phyloP scores from a whole-genome alignment of 2,113 vertebrate species.

The Hydrolagus affinis region DNA sequence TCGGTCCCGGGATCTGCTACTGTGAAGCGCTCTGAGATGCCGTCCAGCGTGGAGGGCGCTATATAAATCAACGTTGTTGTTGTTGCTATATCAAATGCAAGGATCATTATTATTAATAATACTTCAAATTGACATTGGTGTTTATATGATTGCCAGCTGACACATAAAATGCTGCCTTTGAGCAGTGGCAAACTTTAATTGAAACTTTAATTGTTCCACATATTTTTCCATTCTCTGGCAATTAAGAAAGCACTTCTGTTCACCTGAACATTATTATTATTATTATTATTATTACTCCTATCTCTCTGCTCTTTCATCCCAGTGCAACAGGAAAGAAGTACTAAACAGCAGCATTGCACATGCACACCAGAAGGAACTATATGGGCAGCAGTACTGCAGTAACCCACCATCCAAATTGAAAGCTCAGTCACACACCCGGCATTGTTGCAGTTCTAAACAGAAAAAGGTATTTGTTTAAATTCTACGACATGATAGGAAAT shows the following conservation, averaged over 20 bases:
- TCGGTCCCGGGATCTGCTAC: no score
- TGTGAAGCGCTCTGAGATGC: no score
- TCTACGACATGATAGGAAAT: not conserved
- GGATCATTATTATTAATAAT: no score
- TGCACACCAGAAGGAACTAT: not conserved
- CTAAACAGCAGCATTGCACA: constrained; percentile 1
- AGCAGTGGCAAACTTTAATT: not conserved
- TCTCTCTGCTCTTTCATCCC: not conserved
- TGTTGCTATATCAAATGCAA: no score
- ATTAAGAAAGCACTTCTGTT: not conserved
- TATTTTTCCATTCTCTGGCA: not conserved
- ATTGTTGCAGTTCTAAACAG: constrained; percentile 1
- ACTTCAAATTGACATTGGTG: no score
- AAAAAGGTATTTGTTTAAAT: constrained; percentile 4
- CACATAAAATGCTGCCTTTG: no score
- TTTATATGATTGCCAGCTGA: no score
- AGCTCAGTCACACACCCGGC: not conserved
- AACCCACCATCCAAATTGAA: not conserved
- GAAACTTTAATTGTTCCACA: not conserved
- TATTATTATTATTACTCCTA: not conserved
- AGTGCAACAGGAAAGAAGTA: constrained; percentile 18
- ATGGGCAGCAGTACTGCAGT: not conserved
- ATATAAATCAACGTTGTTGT: no score
- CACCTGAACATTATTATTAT: no score
- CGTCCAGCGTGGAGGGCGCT: no score